phyloP scores from a whole-genome alignment of 2,797 vertebrate species.

The Danio aesculapii region DNA sequence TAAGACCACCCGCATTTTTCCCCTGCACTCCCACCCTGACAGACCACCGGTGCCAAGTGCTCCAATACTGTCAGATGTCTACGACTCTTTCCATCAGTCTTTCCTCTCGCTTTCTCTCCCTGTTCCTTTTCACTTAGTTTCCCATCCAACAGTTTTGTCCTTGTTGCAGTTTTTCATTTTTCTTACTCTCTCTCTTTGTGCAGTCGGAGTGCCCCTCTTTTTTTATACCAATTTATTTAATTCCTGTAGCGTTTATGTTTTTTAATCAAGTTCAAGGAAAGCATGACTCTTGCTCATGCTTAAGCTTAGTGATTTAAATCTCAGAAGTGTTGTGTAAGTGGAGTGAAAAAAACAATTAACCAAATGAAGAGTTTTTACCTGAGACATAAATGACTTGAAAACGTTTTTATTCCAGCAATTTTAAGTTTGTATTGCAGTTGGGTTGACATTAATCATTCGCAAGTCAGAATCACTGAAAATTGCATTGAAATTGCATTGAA shows the following conservation, averaged over 20 bases:
- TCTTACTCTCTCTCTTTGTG: background rate
- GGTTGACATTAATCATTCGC: too few species aligned
- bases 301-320: background rate
- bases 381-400: too few species aligned
- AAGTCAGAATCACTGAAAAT: too few species aligned
- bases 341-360: too few species aligned
- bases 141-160: constrained; percentile 65
- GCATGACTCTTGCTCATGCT: background rate
- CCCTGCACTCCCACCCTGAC: constrained; percentile 52
- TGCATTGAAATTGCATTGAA: too few species aligned
- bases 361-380: too few species aligned
- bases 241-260: background rate
- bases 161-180: background rate
- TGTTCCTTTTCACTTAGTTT: constrained; percentile 65
- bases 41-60: constrained; percentile 15
- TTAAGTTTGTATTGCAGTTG: too few species aligned
- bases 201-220: background rate
- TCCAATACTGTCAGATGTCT: constrained; percentile 49
- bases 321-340: too few species aligned
- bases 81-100: constrained; percentile 7
- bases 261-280: constrained; percentile 3
- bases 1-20: constrained; percentile 39
- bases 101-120: constrained; percentile 66
- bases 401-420: too few species aligned
- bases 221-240: background rate